Percentiles rank a stretch among this genome's conserved stretches.
Conservation (phyloP, 2,888 invertebrate genomes). For the Steinernema carpocapsae region DNA sequence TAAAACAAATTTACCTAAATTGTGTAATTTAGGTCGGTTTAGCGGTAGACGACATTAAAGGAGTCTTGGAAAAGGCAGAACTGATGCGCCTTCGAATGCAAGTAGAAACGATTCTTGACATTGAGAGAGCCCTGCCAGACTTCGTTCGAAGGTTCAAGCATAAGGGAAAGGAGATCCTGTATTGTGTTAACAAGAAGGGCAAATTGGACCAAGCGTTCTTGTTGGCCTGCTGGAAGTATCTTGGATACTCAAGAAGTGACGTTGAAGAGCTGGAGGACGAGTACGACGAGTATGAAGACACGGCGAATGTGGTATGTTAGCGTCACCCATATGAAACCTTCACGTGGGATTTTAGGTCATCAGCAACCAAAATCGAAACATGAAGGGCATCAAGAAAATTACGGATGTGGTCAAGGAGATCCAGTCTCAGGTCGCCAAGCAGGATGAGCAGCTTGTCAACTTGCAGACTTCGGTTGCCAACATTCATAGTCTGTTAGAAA, state of each 20-base stretch:
- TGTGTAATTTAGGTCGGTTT: constrained; percentile 68
- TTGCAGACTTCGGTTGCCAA: background rate
- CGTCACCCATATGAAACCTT: background rate
- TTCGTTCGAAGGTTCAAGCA: background rate
- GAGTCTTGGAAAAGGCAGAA: constrained; percentile 72
- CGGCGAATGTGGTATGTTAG: background rate
- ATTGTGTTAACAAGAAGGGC: background rate
- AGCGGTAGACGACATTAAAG: constrained; percentile 73
- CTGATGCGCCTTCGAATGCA: constrained; percentile 70
- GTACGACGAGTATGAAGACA: constrained; percentile 14
- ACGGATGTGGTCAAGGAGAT: background rate
- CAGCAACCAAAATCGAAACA: constrained; percentile 17
- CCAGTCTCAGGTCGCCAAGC: background rate
- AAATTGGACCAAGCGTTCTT: background rate
- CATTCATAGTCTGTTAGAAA: background rate
- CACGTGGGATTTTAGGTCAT: background rate
- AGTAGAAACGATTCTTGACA: constrained; percentile 35
- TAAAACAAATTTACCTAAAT: background rate
- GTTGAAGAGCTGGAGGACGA: constrained; percentile 17
- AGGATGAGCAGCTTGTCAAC: background rate
- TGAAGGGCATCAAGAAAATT: background rate
- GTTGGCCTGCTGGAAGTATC: background rate
- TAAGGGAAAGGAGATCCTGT: background rate
- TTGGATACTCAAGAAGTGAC: background rate
- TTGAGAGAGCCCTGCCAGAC: constrained; percentile 14